Evolutionary conservation across 1,140 invertebrate genomes (phyloP), one percentile per base, ranked within the genome.

Genomic region (Portunus trituberculatus): DNA sequence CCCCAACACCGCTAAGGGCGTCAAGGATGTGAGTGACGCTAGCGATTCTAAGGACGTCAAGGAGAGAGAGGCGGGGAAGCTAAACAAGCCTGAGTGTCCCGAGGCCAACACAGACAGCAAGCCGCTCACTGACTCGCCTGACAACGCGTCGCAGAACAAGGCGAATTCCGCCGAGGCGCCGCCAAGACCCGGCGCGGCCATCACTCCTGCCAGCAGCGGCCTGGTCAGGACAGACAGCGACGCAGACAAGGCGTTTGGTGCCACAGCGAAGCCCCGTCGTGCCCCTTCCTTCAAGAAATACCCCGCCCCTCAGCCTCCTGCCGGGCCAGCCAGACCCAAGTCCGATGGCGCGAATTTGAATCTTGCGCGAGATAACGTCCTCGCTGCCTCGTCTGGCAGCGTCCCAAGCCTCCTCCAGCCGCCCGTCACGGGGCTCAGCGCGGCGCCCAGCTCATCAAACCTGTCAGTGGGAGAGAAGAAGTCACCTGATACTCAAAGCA

Each of bases 251-350:
- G 7, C 12, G n/a, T 12, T 20, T 28, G n/a, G 86, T n/a, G 87
- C 83, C 32, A 86, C 20, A 20, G 48, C 93, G 28, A 96, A 94
- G 48, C 46, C 83, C 29, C 90, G 76, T 12, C 93, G 95, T n/a
- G 59, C 88, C 10, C 94, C 95, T n/a, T 96, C 95, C 29, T 89
- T 96, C 31, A 96, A 95, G 52, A 96, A 96, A 86, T 95, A 96
- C 84, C 91, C 90, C 14, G 95, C 95, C 20, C 95, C 95, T 0
- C 82, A 90, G n/a, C 95, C 95, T 12, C 95, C 95, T 76, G 48
- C 46, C 12, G n/a, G 87, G 31, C 84, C 92, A 84, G 67, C 20
- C 4, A 76, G 67, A 76, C 67, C 67, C 0, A 76, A n/a, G 67
- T 76, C 67, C 16, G 67, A 76, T 20, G 67, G 67, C 20, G 67